Base-by-base conservation (phyloP, 2,113 vertebrate genomes). In the Panthera tigris region DNA sequence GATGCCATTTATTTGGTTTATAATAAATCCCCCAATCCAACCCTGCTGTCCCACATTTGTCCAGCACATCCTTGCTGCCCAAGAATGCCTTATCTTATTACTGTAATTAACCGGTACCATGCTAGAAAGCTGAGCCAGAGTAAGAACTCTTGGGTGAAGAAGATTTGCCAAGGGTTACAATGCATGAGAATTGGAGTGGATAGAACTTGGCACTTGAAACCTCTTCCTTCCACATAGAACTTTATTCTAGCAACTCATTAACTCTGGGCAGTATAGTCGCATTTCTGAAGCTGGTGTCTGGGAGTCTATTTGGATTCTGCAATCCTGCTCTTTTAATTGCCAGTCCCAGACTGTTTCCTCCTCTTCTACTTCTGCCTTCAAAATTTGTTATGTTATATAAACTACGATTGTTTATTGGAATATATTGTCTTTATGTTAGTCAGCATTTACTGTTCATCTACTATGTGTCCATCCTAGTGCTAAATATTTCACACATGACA, bases 81-180 rank as follows among this genome's bases (percentile, higher is more conserved):
- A 48, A 45, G 66, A 93, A 91, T 94, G 97, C 93, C 96, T 96
- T 48, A 87, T 76, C 94, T 19, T 95, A 97, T 98, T 97, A 98
- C 61, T 1, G 0, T 97, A 96, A 98, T 97, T 97, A 97, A 93
- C 94, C 29, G 41, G 66, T 93, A 45, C 96, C 69, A 23, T 80
- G 85, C 73, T 89, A 66, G 88, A 78, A 94, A 97, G 82, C 85
- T 66, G 91, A 97, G 97, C 96, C 97, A 98, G 91, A 91, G 74
- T 87, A 89, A 82, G 94, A 98, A 95, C 96, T 98, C 96, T 76
- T 31, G 97, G 97, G 95, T 97, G 71, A 94, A 96, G 86, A 95
- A 90, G 96, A 82, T 89, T 91, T 98, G 97, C 98, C 97, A 97
- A 97, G 79, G 97, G 93, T 94, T 97, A 89, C 91, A 94, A 55